Percentiles rank a stretch among this genome's conserved stretches.
Conservation (phyloP, 2,797 vertebrate species). For the Hypotaenidia okinawae region DNA sequence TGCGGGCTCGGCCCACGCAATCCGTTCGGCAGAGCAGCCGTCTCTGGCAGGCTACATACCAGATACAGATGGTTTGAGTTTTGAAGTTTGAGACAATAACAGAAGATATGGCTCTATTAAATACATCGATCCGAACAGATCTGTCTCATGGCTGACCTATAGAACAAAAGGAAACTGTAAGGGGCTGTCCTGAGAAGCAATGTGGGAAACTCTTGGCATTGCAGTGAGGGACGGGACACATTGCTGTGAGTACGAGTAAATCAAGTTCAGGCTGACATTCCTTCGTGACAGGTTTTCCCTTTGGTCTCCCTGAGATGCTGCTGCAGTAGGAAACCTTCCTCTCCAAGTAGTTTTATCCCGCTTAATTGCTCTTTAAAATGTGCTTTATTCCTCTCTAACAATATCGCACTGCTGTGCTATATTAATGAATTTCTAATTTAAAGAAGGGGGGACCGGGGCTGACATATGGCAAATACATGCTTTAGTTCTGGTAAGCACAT, state of each 20-base stretch:
- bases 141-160: not conserved
- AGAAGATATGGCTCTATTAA: constrained; percentile 33
- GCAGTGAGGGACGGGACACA: not conserved
- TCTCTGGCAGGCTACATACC: not conserved
- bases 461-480: constrained; percentile 39
- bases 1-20: not conserved
- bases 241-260: constrained; percentile 25
- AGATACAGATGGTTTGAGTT: constrained; percentile 33
- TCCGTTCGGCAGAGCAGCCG: not conserved
- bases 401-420: not conserved
- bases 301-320: constrained; percentile 9
- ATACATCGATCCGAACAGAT: not conserved
- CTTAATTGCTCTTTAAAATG: constrained; percentile 38
- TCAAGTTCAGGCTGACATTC: constrained; percentile 47
- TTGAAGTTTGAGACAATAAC: not conserved
- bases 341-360: constrained; percentile 1
- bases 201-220: not conserved
- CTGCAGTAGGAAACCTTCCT: constrained; percentile 21
- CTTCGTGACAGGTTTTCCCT: constrained; percentile 13
- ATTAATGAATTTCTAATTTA: constrained; percentile 53
- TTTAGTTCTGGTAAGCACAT: constrained; percentile 58
- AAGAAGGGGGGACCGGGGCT: not conserved
- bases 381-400: constrained; percentile 40
- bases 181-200: not conserved
- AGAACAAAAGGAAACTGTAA: not conserved